Percentiles rank a stretch among this genome's conserved stretches.
These are phyloP conservation scores for Chrysocyon brachyurus DNA, from an alignment of 2,797 vertebrate genomes.

Conservation along the genomic window DNA sequence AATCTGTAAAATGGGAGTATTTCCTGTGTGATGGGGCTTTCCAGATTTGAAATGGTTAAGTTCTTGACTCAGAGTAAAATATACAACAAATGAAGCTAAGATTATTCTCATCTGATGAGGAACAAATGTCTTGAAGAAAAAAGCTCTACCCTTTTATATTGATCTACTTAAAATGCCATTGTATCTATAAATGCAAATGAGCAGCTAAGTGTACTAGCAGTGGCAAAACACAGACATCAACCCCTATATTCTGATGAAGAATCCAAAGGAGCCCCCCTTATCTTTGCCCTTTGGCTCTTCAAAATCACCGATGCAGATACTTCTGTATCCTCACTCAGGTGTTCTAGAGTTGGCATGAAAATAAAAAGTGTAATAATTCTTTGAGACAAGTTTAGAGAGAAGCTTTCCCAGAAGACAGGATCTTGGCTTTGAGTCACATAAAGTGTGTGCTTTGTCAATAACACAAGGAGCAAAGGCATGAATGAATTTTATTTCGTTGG, in stretches of 20 bases:
- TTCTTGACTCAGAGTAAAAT: neutral
- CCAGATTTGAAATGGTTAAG: neutral
- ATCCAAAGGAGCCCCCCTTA: neutral
- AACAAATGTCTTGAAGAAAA: neutral
- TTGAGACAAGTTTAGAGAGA: constrained; percentile 87
- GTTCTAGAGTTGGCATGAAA: constrained; percentile 81
- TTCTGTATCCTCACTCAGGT: constrained; percentile 79
- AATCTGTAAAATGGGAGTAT: neutral
- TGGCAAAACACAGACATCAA: neutral
- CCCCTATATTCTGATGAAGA: neutral
- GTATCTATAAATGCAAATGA: neutral
- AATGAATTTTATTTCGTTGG: constrained; percentile 94
- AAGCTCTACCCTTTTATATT: neutral
- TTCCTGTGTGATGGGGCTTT: neutral
- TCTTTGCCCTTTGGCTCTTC: neutral
- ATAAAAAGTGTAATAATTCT: constrained; percentile 86
- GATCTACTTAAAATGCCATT: neutral
- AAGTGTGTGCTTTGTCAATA: constrained; percentile 94
- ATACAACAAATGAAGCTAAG: neutral
- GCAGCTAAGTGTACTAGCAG: neutral
- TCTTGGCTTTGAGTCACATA: constrained; percentile 91
- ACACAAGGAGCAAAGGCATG: constrained; percentile 89
- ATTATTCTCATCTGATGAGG: neutral
- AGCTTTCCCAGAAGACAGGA: constrained; percentile 91
- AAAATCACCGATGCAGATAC: neutral